Evolutionary conservation across 1,140 invertebrate species (phyloP), one percentile per base, ranked within the genome.

Genomic region (Ylistrum balloti): DNA sequence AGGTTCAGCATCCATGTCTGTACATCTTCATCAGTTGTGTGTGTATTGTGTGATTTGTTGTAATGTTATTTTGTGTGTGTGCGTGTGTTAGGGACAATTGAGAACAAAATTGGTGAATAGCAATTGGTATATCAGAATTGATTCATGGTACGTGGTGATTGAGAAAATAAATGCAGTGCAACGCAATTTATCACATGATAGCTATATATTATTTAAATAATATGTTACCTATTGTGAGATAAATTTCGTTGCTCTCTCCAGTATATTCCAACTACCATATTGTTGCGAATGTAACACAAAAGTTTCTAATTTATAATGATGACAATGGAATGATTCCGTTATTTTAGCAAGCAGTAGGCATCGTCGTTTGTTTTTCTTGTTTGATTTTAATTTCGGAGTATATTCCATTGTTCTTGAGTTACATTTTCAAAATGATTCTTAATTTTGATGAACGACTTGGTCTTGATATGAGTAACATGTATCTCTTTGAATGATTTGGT

Each of bases 291-390:
- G 56, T 74, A 74, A n/a, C 22, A n/a, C 9, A 74, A 38, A 38
- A 38, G 35, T 5, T 38, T 7, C 7, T 1, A 13, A 28, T 9
- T n/a, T 1, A 28, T 3, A 17, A 74, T 28, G 13, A n/a, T 74
- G 56, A 74, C n/a, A 11, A 74, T 74, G 56, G 22, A 74, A 74
- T 74, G n/a, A 74, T 28, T 74, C 56, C 22, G n/a, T 9, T 28
- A 74, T 74, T 74, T 1, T 74, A 74, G 56, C 56, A 74, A 74
- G 28, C 56, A 74, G n/a, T 74, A 74, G 56, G n/a, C 56, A 74
- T 74, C n/a, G 9, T 74, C n/a, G 17, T 17, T 74, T n/a, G 5
- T n/a, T 28, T 74, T 74, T 74, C 56, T 74, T 74, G 56, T 74
- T 74, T 74, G 56, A 74, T 28, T 74, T 74, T 74, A 28, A 28